phyloP scores from a whole-genome alignment of 2,113 vertebrate genomes.

The Microcebus ravelobensis region DNA sequence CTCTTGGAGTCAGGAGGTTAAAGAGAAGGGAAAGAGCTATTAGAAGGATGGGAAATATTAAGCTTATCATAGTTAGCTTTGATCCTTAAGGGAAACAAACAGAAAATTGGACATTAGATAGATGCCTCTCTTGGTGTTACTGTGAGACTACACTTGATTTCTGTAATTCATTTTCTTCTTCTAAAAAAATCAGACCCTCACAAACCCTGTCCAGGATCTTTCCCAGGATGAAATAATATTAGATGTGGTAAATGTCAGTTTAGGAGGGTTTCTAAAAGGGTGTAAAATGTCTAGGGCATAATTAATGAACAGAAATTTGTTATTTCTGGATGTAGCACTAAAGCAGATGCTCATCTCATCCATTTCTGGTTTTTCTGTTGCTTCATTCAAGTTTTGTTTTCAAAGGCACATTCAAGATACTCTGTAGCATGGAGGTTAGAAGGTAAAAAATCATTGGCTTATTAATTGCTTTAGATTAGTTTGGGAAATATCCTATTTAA shows the following conservation, averaged over 20 bases:
- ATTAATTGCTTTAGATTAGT: constrained; percentile 18
- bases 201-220: neutral
- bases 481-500: constrained; percentile 26
- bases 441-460: neutral
- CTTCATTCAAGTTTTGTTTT: neutral
- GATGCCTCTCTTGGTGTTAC: neutral
- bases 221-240: neutral
- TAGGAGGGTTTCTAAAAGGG: neutral
- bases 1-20: neutral
- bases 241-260: neutral
- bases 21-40: neutral
- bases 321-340: neutral
- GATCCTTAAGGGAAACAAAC: neutral
- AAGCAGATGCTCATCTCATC: neutral
- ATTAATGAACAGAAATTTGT: neutral
- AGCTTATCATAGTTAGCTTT: neutral
- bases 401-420: neutral
- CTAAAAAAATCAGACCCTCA: neutral
- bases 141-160: neutral
- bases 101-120: neutral
- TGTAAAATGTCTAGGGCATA: neutral
- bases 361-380: neutral
- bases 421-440: neutral
- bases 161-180: neutral
- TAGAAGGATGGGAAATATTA: neutral